Evolutionary conservation across 2,888 invertebrate species (phyloP).

Genomic region (Clusia tigrina): DNA sequence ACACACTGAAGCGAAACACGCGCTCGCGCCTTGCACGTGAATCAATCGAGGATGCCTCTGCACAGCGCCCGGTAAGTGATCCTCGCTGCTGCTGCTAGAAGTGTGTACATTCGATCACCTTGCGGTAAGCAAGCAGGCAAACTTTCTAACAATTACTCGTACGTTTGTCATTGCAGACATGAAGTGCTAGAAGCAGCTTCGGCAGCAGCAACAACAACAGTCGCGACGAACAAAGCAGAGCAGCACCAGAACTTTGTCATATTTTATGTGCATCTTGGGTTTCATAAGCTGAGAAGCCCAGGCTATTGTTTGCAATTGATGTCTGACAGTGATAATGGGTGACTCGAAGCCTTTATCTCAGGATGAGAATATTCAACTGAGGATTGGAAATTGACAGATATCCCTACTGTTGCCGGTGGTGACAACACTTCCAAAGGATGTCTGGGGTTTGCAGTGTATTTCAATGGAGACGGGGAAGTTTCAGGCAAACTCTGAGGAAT

Average conservation of each 20-base stretch:
- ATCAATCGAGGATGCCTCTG: not conserved
- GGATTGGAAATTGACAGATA: too few species aligned
- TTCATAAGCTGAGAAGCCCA: not conserved
- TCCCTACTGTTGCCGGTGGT: too few species aligned
- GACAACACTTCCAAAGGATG: too few species aligned
- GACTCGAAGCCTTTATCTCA: too few species aligned
- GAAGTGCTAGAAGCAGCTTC: not conserved
- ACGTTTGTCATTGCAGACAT: not conserved
- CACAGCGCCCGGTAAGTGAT: slow-evolving; percentile 4
- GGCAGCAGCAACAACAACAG: too few species aligned
- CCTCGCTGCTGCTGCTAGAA: slow-evolving; percentile 4
- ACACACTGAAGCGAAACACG: not conserved
- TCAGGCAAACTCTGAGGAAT: too few species aligned
- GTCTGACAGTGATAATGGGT: not conserved
- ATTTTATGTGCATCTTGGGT: slow-evolving; percentile 3
- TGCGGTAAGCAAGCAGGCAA: slow-evolving; percentile 18
- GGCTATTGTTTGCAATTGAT: too few species aligned
- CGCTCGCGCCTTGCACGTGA: not conserved
- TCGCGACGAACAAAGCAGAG: not conserved
- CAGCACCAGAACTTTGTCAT: not conserved
- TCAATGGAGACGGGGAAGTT: too few species aligned
- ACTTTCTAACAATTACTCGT: slow-evolving; percentile 22
- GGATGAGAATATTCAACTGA: too few species aligned
- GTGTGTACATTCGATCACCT: slow-evolving; percentile 34
- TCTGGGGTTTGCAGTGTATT: too few species aligned